A percentile compares a stretch with the other conserved stretches of the same genome.
Evolutionary conservation across 2,113 vertebrate species (phyloP).

Genomic region (Macrotus californicus): DNA sequence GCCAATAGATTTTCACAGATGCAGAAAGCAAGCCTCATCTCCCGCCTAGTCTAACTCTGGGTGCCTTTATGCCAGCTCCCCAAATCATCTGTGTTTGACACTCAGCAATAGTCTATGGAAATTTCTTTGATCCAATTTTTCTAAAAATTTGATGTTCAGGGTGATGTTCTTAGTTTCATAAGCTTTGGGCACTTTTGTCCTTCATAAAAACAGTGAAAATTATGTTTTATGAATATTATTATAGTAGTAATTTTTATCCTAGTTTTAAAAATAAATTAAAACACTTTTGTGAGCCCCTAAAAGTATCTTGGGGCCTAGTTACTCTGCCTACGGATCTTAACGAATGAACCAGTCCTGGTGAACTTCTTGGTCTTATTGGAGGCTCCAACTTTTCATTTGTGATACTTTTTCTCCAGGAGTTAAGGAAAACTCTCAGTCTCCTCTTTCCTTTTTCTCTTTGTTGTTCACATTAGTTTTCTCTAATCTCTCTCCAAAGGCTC

Average conservation of each 20-base stretch:
- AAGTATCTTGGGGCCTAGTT: background rate
- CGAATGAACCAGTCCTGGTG: background rate
- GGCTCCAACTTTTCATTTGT: background rate
- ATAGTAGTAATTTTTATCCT: background rate
- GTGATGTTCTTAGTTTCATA: background rate
- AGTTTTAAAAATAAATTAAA: background rate
- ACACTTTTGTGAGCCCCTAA: background rate
- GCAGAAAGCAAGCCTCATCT: background rate
- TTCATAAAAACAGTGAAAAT: slow-evolving; percentile 15
- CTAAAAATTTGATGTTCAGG: background rate
- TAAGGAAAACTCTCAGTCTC: background rate
- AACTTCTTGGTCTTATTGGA: background rate
- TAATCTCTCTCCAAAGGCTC: slow-evolving; percentile 47
- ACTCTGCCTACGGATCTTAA: background rate
- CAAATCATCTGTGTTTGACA: background rate
- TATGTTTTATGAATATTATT: slow-evolving; percentile 1
- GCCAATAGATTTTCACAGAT: background rate
- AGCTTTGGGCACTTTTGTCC: background rate
- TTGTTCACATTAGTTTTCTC: slow-evolving; percentile 34
- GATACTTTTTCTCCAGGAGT: slow-evolving; percentile 5
- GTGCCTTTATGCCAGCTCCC: fast-evolving
- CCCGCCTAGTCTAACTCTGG: background rate
- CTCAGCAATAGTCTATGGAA: background rate
- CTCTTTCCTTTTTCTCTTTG: slow-evolving; percentile 20
- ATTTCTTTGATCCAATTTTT: background rate